Evolutionary conservation across 2,113 vertebrate species (phyloP).

Genomic region (Tinamus guttatus): DNA sequence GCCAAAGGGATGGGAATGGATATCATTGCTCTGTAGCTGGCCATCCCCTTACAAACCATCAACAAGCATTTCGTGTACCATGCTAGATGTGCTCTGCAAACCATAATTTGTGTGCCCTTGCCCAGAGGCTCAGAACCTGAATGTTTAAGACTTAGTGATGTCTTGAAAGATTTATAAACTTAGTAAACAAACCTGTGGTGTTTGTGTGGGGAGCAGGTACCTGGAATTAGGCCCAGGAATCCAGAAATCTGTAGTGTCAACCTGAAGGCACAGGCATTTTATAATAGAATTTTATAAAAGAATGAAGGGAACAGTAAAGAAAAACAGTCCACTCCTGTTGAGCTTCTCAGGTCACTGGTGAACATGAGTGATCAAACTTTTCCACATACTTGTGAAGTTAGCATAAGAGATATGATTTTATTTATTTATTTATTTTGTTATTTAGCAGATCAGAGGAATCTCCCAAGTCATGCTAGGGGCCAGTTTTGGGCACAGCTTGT

Average conservation of each 20-base stretch:
- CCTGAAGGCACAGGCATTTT: neutral
- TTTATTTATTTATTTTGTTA: neutral
- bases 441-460: neutral
- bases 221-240: neutral
- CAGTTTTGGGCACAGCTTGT: neutral
- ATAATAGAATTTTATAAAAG: neutral
- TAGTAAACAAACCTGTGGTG: neutral
- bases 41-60: neutral
- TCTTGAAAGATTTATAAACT: neutral
- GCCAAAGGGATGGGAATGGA: neutral
- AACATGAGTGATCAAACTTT: neutral
- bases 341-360: neutral
- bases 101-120: neutral
- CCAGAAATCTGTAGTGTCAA: neutral
- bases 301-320: neutral
- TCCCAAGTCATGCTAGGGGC: neutral
- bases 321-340: neutral
- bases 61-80: neutral
- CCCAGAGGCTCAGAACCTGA: neutral
- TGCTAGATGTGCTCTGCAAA: neutral
- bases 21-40: neutral
- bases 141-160: neutral
- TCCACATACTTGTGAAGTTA: neutral
- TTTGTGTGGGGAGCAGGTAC: neutral
- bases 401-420: neutral